phyloP scores from a whole-genome alignment of 2,113 vertebrate species.

The Lophochroa leadbeateri region DNA sequence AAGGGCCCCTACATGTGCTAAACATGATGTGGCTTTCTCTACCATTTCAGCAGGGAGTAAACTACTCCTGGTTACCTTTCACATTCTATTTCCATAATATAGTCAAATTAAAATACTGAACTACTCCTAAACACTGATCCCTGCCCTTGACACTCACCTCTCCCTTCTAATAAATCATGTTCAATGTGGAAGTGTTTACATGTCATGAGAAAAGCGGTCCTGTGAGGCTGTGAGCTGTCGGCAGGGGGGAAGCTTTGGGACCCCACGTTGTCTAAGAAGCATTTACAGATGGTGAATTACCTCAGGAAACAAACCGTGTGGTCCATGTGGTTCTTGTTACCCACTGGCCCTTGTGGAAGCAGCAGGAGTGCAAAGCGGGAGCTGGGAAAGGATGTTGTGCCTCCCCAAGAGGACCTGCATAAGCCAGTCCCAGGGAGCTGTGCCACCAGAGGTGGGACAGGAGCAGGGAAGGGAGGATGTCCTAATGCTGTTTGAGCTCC shows the following conservation, averaged over 20 bases:
- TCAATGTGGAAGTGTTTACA: background rate
- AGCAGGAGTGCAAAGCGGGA: fast-evolving
- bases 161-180: background rate
- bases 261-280: background rate
- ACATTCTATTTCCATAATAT: background rate
- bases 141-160: background rate
- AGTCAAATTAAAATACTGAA: constrained; percentile 6
- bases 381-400: background rate
- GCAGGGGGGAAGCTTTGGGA: background rate
- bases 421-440: background rate
- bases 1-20: background rate
- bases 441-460: background rate
- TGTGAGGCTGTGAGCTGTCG: background rate
- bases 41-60: background rate
- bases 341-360: background rate
- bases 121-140: background rate
- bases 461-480: background rate
- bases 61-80: background rate
- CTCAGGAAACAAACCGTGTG: background rate
- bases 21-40: background rate
- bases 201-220: background rate
- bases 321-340: constrained; percentile 46
- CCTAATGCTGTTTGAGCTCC: background rate
- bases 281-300: background rate
- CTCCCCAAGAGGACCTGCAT: background rate